Percentiles rank a stretch among this genome's conserved stretches.
These are phyloP conservation scores for Villa cingulata DNA, from an alignment of 2,888 invertebrate genomes.

Conservation along the genomic window DNA sequence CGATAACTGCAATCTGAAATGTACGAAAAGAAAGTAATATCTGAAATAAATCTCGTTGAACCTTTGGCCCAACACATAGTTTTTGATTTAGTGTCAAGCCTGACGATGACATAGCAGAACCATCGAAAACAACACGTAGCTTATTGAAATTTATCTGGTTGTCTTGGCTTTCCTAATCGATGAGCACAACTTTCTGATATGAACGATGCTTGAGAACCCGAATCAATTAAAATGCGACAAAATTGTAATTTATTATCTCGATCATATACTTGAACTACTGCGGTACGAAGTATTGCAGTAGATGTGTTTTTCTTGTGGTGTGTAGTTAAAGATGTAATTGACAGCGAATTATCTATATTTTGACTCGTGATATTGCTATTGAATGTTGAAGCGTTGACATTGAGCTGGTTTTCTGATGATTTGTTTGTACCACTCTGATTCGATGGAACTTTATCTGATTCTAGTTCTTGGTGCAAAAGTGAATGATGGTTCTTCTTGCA, in stretches of 20 bases:
- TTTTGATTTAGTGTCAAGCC: conserved; percentile 4
- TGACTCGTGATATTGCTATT: no score
- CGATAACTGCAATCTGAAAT: conserved; percentile 12
- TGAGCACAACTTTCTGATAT: not conserved
- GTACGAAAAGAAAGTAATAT: not conserved
- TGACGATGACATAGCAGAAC: not conserved
- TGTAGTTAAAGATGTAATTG: no score
- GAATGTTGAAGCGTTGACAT: no score
- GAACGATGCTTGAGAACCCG: not conserved
- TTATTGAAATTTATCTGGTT: no score
- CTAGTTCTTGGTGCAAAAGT: not conserved
- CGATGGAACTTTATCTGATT: not conserved
- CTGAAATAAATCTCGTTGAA: not conserved
- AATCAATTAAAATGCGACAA: not conserved
- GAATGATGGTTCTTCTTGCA: not conserved
- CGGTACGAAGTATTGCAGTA: not conserved
- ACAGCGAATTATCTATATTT: no score
- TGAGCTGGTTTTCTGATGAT: not conserved
- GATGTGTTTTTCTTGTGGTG: not conserved
- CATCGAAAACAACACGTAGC: conserved; percentile 6
- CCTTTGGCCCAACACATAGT: not conserved
- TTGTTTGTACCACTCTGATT: no score
- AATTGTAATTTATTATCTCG: not conserved
- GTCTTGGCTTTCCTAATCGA: not conserved
- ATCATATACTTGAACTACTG: not conserved